These are phyloP conservation scores for Ctenodactylus gundi DNA, from an alignment of 2,113 vertebrate species.

Conservation along the genomic window DNA sequence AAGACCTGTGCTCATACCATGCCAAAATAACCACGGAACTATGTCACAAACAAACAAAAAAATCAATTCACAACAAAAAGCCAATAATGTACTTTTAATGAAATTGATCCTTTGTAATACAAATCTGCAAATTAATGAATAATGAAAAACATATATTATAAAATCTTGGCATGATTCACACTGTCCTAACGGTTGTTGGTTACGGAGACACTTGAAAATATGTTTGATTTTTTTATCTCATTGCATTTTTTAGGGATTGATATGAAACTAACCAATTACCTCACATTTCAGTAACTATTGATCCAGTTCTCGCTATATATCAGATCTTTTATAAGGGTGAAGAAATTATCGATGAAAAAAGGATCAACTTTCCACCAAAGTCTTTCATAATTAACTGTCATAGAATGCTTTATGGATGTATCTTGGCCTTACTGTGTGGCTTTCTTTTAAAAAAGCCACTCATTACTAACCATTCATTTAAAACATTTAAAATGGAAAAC, in stretches of 20 bases:
- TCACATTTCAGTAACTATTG: not conserved
- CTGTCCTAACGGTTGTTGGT: not conserved
- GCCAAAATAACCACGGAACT: slow-evolving; percentile 36
- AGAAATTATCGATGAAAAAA: not conserved
- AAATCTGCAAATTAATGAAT: slow-evolving; percentile 9
- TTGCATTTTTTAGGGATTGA: not conserved
- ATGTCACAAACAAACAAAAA: slow-evolving; percentile 43
- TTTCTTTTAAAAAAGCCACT: not conserved
- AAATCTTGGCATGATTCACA: not conserved
- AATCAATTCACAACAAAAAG: slow-evolving; percentile 40
- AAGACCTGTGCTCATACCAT: not conserved
- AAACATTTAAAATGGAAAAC: not conserved
- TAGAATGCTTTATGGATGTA: not conserved
- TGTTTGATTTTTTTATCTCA: not conserved
- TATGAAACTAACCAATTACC: not conserved
- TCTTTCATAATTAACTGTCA: not conserved
- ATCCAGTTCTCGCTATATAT: not conserved
- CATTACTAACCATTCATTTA: too few relatives aligned
- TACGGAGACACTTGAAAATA: not conserved
- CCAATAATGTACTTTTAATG: not conserved
- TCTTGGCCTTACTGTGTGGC: not conserved
- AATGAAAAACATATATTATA: not conserved
- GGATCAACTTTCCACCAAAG: not conserved
- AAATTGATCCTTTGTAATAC: not conserved
- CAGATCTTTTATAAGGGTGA: not conserved